A percentile compares a stretch with the other conserved stretches of the same genome.
phyloP scores from a whole-genome alignment of 2,888 invertebrate species.

The Oeneis ivallda region DNA sequence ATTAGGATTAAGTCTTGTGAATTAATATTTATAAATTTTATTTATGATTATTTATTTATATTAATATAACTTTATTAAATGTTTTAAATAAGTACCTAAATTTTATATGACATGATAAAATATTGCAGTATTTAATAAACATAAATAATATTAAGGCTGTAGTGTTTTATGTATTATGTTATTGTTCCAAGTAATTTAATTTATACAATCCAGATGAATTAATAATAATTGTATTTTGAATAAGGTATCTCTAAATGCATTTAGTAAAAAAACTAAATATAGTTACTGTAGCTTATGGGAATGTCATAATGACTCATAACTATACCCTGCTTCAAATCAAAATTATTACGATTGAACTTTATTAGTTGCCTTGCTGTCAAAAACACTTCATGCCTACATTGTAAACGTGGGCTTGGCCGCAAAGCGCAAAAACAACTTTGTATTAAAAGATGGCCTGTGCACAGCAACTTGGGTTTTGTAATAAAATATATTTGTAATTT shows the following conservation, averaged over 20 bases:
- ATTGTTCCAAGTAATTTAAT: constrained; percentile 16
- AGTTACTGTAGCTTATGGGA: too few relatives aligned
- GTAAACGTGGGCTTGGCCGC: too few relatives aligned
- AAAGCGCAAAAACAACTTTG: too few relatives aligned
- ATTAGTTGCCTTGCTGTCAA: too few relatives aligned
- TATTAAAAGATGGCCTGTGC: too few relatives aligned
- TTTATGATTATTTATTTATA: background rate
- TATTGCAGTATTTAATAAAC: constrained; percentile 37
- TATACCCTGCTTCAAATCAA: too few relatives aligned
- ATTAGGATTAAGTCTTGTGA: constrained; percentile 27
- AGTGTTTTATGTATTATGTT: constrained; percentile 16
- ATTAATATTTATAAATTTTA: constrained; percentile 20
- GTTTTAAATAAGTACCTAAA: constrained; percentile 15
- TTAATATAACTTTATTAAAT: constrained; percentile 16
- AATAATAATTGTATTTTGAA: constrained; percentile 3
- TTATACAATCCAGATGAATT: background rate
- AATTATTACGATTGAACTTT: too few relatives aligned
- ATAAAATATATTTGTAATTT: too few relatives aligned
- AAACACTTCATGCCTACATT: too few relatives aligned
- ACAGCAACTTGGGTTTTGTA: too few relatives aligned
- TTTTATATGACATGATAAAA: constrained; percentile 26
- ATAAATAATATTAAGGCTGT: constrained; percentile 21
- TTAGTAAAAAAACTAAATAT: background rate
- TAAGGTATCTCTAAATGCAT: background rate
- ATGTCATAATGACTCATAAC: too few relatives aligned